Evolutionary conservation across 1,140 invertebrate genomes (phyloP), one percentile per base, ranked within the genome.

Genomic region (Asobara japonica): DNA sequence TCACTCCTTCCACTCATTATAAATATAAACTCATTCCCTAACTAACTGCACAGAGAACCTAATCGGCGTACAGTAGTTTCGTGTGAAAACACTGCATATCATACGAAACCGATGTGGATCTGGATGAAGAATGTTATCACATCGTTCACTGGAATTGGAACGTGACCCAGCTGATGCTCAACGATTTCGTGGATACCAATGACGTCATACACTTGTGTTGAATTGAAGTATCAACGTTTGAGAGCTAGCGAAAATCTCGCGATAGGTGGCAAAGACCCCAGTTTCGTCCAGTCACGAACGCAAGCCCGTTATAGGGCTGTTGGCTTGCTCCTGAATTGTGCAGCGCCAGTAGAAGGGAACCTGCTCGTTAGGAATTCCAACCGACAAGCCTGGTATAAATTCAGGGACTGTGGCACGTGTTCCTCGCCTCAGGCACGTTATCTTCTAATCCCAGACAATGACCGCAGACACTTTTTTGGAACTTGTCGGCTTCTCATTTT

Each of bases 311-410:
- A 45, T 45, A 45, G 41, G 41, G 41, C 41, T 45, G 41, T 45
- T 45, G 41, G 41, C 18, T 45, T 45, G 41, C 41, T 45, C 41
- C 41, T 45, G 41, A 45, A 45, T 45, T 45, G 41, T 45, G 41
- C n/a, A 11, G 41, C 41, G 18, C 41, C 8, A 45, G n/a, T 16
- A 16, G 41, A 45, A 45, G 41, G 41, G 8, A 45, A 45, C 41
- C 41, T 60, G 22, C 80, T 84, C 83, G 83, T 84, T 84, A 84
- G 79, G 82, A 80, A 84, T 84, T 84, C 82, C 74, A 72, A 18
- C 71, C 65, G 31, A 60, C 22, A 72, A 22, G 33, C n/a, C 74
- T 68, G 77, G 72, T 76, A 80, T 78, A 80, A 80, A 79, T 80
- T 79, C 78, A 75, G 41, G 41, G 41, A 61, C 31, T 30, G 56